Evolutionary conservation across 2,888 invertebrate genomes (phyloP).

Genomic region (Archaeoteleia sp.): DNA sequence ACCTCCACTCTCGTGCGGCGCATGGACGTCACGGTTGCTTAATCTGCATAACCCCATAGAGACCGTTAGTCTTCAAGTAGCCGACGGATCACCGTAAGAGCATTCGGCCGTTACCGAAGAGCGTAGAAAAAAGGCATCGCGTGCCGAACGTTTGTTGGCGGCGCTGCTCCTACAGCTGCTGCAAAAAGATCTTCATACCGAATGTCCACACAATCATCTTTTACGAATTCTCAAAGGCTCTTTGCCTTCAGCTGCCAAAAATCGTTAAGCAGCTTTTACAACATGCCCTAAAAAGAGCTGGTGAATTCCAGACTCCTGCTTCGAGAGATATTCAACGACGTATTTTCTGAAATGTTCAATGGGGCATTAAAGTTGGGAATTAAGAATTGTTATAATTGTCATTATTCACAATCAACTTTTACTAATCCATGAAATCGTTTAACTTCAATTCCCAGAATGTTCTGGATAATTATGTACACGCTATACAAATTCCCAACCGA

Average conservation of each 20-base stretch:
- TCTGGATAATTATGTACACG: no score
- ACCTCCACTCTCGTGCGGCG: conserved; percentile 36
- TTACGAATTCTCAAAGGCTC: neutral
- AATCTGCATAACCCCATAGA: conserved; percentile 69
- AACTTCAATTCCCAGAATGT: no score
- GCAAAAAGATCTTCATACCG: neutral
- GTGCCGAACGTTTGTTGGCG: conserved; percentile 16
- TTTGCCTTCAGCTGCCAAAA: conserved; percentile 15
- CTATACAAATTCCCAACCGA: no score
- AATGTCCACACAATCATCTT: neutral
- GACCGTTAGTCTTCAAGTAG: conserved; percentile 68
- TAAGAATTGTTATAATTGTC: no score
- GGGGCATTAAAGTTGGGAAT: no score
- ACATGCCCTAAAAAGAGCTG: no score
- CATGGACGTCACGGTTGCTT: conserved; percentile 66
- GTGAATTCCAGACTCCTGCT: neutral
- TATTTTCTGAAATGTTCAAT: conserved; percentile 1
- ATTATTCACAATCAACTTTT: no score
- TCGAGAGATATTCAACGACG: neutral
- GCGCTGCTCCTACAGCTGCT: neutral
- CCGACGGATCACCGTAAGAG: conserved; percentile 63
- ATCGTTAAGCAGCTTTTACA: neutral
- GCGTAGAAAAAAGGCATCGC: conserved; percentile 40
- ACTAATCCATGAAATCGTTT: no score
- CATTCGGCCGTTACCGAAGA: conserved; percentile 62